Percentiles rank a stretch among this genome's conserved stretches.
These are phyloP conservation scores for Rhagonycha fulva DNA, from an alignment of 2,888 invertebrate genomes.

Conservation along the genomic window DNA sequence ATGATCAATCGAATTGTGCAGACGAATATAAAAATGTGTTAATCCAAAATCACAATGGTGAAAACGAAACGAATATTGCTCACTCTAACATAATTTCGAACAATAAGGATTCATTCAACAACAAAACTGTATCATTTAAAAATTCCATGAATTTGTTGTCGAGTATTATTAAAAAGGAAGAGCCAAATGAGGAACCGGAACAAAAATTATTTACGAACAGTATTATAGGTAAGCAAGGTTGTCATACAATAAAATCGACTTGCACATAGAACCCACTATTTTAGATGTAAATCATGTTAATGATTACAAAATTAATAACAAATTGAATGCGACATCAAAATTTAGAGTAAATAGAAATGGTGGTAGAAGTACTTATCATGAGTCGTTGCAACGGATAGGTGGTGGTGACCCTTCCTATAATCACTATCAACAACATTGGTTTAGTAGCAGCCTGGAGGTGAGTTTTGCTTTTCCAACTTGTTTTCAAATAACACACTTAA, in stretches of 20 bases:
- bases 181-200: slow-evolving; percentile 39
- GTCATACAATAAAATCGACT: neutral
- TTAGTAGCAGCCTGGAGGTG: slow-evolving; percentile 53
- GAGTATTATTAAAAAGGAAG: slow-evolving; percentile 26
- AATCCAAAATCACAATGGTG: slow-evolving; percentile 14
- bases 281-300: slow-evolving; percentile 45
- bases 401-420: slow-evolving; percentile 42
- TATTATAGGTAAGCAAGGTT: slow-evolving; percentile 53
- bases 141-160: slow-evolving; percentile 7
- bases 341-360: slow-evolving; percentile 42
- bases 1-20: slow-evolving; percentile 14
- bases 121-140: slow-evolving; percentile 5
- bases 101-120: neutral
- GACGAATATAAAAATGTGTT: slow-evolving; percentile 15
- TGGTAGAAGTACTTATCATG: slow-evolving; percentile 49
- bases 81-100: slow-evolving; percentile 8
- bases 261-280: neutral
- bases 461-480: neutral
- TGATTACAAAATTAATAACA: slow-evolving; percentile 32
- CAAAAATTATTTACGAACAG: slow-evolving; percentile 51
- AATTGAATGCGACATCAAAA: slow-evolving; percentile 38
- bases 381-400: slow-evolving; percentile 53
- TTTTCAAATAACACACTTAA: neutral
- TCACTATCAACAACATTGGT: slow-evolving; percentile 54
- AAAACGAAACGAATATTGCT: slow-evolving; percentile 4